Evolutionary conservation across 2,113 vertebrate species (phyloP).

Genomic region (Calonectris borealis): DNA sequence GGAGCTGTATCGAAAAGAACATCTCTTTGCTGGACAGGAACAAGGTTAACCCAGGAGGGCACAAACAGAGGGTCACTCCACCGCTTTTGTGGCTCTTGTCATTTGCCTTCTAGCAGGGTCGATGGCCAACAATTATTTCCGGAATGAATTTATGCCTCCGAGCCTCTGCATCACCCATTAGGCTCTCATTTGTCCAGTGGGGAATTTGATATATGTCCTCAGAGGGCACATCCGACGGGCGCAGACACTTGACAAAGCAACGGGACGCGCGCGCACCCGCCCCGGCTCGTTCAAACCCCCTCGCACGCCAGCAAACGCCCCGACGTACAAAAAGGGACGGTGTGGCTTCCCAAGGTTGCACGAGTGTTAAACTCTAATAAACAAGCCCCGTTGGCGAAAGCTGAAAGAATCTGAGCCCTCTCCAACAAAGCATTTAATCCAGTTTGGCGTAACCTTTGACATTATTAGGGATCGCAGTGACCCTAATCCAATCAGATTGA

Average conservation of each 20-base stretch:
- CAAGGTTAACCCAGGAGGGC: not conserved
- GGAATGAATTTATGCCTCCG: not conserved
- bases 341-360: conserved; percentile 37
- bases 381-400: conserved; percentile 47
- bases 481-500: conserved; percentile 99
- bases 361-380: conserved; percentile 70
- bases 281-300: not conserved
- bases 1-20: not conserved
- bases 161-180: not conserved
- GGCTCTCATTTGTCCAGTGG: not conserved
- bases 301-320: not conserved
- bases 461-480: conserved; percentile 90
- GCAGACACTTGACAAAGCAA: not conserved
- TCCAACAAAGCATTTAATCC: conserved; percentile 89
- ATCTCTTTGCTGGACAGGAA: not conserved
- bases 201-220: not conserved
- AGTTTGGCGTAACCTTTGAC: conserved; percentile 89
- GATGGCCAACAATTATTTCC: not conserved
- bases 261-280: not conserved
- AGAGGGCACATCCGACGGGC: not conserved
- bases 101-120: not conserved
- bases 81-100: not conserved
- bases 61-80: not conserved
- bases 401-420: conserved; percentile 65
- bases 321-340: not conserved